Evolutionary conservation across 2,888 invertebrate genomes (phyloP), one percentile per base, ranked within the genome.

Genomic region (Acanthococcus lagerstroemiae): DNA sequence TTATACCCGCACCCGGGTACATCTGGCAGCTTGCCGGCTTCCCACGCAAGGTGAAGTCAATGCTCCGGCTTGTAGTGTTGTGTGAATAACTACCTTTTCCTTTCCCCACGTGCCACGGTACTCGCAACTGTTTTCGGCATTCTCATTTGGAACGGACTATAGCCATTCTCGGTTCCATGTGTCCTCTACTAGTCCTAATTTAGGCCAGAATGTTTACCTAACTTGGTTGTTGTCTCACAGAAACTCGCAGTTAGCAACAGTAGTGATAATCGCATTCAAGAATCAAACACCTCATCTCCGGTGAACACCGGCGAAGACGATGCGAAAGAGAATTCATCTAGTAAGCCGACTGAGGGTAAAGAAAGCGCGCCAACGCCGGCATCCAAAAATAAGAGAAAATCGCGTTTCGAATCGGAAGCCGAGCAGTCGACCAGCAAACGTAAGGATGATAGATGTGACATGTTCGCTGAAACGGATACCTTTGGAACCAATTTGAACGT

Each of bases 391-490:
- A 70, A 71, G 67, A 63, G 68, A 19, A 72, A 72, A 67, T 70
- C 70, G 1, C 69, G 70, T 26, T 71, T 72, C 56, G 72, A 72
- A 50, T 66, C 37, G 67, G 57, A 71, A 67, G 44, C 55, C 50
- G 71, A 70, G 15, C 66, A 69, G 63, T 52, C 65, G 54, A 74
- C 73, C 46, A 50, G 55, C 26, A 66, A 69, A 21, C 60, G 65
- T 76, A 78, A 69, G 61, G 66, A 52, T 73, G 74, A 70, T 55
- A 72, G 72, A 72, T 90, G 90, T 88, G 91, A 91, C 73, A 91
- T 91, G 88, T 91, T 94, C 79, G 93, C 95, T 45, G 94, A 95
- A 73, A 88, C 89, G 70, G 90, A 91, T 73, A 88, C 87, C 76
- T 89, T 90, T 76, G 81, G 81, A 72, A 83, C 85, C 45, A 82